Percentiles rank a stretch among this genome's conserved stretches.
Conservation (phyloP, 2,888 invertebrate species). For the Idaea aversata region DNA sequence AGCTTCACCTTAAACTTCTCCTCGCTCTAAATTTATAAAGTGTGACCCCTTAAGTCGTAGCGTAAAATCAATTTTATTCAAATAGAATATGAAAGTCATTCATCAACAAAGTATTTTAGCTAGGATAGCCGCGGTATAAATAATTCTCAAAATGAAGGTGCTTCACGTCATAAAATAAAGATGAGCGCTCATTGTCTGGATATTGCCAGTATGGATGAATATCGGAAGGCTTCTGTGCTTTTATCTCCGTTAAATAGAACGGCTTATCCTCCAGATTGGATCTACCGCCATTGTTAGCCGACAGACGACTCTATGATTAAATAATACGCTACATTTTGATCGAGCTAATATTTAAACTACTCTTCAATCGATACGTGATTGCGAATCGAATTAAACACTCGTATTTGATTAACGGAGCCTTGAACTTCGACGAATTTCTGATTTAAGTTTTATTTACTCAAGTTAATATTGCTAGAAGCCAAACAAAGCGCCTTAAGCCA, state of each 20-base stretch:
- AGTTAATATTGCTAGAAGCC: neutral
- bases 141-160: constrained; percentile 60
- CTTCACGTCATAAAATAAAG: constrained; percentile 65
- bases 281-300: constrained; percentile 30
- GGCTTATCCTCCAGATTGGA: constrained; percentile 44
- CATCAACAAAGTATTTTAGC: constrained; percentile 38
- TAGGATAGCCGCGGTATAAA: constrained; percentile 55
- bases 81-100: constrained; percentile 47
- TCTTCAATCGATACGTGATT: neutral
- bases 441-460: neutral
- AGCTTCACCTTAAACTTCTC: too few species aligned
- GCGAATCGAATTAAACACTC: neutral
- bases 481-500: neutral
- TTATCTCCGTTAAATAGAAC: constrained; percentile 52
- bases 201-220: constrained; percentile 43
- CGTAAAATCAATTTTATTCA: constrained; percentile 18
- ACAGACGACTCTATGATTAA: constrained; percentile 4
- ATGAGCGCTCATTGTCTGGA: constrained; percentile 58
- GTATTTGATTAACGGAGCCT: neutral
- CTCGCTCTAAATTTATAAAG: too few species aligned
- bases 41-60: neutral
- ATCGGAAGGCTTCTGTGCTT: constrained; percentile 41
- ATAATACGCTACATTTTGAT: constrained; percentile 8
- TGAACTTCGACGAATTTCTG: neutral
- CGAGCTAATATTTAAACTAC: constrained; percentile 3